phyloP scores from a whole-genome alignment of 2,797 vertebrate species.

The Lophius americanus region DNA sequence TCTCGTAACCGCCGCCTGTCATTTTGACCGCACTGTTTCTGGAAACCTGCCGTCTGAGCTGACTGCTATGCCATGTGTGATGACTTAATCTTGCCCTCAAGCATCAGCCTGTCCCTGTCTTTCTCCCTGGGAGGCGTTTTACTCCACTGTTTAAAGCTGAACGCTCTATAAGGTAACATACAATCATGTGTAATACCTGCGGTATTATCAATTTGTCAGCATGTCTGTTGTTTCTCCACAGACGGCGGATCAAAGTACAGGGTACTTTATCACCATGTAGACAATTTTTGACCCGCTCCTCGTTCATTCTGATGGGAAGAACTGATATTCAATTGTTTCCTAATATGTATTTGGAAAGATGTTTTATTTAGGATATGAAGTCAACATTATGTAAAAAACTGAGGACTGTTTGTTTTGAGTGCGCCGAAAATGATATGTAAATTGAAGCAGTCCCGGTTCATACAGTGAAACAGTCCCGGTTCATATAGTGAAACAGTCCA shows the following conservation, averaged over 20 bases:
- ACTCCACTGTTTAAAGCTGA: slow-evolving; percentile 31
- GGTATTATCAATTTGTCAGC: slow-evolving; percentile 22
- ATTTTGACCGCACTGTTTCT: slow-evolving; percentile 7
- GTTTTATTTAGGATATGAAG: background rate
- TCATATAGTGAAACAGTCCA: too few species aligned
- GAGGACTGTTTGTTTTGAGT: too few species aligned
- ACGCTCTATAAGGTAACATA: slow-evolving; percentile 12
- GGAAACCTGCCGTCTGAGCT: slow-evolving; percentile 11
- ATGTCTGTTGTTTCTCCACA: slow-evolving; percentile 6
- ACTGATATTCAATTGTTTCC: background rate
- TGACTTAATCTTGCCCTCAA: slow-evolving; percentile 22
- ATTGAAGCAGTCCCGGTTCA: background rate
- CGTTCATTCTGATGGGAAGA: slow-evolving; percentile 16
- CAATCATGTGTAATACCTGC: slow-evolving; percentile 34
- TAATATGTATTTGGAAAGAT: background rate
- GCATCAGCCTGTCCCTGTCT: slow-evolving; percentile 11
- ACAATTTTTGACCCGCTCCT: slow-evolving; percentile 9
- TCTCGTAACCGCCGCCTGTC: background rate
- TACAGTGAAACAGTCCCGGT: too few species aligned
- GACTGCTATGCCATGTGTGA: slow-evolving; percentile 6
- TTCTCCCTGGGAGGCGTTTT: slow-evolving; percentile 25
- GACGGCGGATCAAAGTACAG: slow-evolving; percentile 24
- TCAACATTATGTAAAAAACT: background rate
- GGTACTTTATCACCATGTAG: slow-evolving; percentile 16
- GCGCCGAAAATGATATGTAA: too few species aligned